phyloP scores from a whole-genome alignment of 1,140 invertebrate genomes.

The Cydia fagiglandana region DNA sequence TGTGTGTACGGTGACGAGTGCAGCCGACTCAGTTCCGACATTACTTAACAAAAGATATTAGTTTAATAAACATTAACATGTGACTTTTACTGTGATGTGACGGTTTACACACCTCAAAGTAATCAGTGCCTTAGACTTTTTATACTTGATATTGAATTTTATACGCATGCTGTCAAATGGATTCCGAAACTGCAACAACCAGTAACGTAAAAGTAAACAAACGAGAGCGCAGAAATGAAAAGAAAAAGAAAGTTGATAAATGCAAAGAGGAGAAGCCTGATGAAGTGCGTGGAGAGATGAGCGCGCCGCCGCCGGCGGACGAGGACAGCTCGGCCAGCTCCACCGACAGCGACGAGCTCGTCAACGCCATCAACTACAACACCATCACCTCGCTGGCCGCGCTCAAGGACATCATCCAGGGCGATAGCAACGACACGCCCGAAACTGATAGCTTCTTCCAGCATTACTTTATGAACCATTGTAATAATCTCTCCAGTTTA shows the following conservation, averaged over 20 bases:
- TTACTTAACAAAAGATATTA: conserved; percentile 54
- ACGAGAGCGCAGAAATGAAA: conserved; percentile 63
- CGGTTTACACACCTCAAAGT: conserved; percentile 40
- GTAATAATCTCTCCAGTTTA: conserved; percentile 82
- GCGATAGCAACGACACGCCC: conserved; percentile 80
- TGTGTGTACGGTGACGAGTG: conserved; percentile 56
- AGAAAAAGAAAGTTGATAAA: conserved; percentile 61
- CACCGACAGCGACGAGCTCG: conserved; percentile 82
- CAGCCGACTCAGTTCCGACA: conserved; percentile 53
- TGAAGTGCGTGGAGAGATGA: conserved; percentile 50
- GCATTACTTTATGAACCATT: conserved; percentile 86
- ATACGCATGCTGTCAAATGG: conserved; percentile 65
- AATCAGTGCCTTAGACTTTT: conserved; percentile 49
- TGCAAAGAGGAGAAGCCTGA: conserved; percentile 42
- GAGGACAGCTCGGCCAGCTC: conserved; percentile 76
- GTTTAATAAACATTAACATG: conserved; percentile 58
- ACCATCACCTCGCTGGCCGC: conserved; percentile 84
- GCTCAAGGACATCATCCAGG: conserved; percentile 84
- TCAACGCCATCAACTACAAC: conserved; percentile 84
- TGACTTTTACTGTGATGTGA: conserved; percentile 62
- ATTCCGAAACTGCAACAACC: conserved; percentile 55
- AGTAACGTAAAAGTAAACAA: conserved; percentile 56
- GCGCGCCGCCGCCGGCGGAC: conserved; percentile 42
- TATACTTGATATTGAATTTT: conserved; percentile 36
- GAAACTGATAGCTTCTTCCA: conserved; percentile 85